Evolutionary conservation across 2,797 vertebrate genomes (phyloP).

Genomic region (Hapalemur alaotrensis): DNA sequence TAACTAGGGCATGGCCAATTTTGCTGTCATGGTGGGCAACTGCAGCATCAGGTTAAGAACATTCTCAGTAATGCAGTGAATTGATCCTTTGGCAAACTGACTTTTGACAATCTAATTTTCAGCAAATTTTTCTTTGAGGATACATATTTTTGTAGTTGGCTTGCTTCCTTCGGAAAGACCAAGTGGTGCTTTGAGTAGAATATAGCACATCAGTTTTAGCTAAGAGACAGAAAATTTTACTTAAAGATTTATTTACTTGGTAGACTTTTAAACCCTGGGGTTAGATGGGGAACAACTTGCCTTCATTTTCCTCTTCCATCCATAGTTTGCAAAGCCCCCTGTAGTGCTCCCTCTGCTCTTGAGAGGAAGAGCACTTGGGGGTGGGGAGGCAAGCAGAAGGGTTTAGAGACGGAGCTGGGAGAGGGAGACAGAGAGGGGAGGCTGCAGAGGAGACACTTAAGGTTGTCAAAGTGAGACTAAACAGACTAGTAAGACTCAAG

Average conservation of each 20-base stretch:
- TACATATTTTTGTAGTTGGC: neutral
- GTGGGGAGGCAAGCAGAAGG: neutral
- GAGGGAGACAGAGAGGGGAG: neutral
- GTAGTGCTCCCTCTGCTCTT: neutral
- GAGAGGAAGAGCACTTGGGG: neutral
- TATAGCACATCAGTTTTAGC: neutral
- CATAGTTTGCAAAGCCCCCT: neutral
- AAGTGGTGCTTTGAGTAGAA: neutral
- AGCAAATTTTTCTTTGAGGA: neutral
- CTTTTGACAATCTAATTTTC: neutral
- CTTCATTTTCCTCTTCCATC: neutral
- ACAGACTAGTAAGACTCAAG: too few species aligned
- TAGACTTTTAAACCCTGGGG: neutral
- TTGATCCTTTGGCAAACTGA: neutral
- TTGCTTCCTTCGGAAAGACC: slow-evolving; percentile 4
- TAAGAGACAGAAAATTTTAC: neutral
- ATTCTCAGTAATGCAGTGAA: neutral
- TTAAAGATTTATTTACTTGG: neutral
- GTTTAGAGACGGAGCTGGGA: neutral
- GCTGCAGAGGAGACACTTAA: neutral
- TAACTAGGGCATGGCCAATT: neutral
- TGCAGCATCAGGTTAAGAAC: neutral
- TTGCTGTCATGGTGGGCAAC: neutral
- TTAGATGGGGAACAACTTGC: neutral
- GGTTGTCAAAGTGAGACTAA: neutral